phyloP scores from a whole-genome alignment of 2,888 invertebrate genomes.

The Temnothorax rugatulus region DNA sequence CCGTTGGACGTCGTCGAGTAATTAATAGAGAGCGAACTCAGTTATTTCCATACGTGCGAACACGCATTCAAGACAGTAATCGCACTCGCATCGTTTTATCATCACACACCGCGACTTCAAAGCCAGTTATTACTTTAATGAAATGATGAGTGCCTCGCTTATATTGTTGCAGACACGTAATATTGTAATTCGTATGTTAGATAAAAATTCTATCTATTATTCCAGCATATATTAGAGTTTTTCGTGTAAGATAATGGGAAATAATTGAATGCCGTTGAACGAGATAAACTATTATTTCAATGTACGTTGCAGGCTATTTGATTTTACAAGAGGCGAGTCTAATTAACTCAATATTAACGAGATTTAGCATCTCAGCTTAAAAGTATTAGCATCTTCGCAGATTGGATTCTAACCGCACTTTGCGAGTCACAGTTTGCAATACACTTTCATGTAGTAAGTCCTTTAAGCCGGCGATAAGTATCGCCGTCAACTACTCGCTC shows the following conservation, averaged over 20 bases:
- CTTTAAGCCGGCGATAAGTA: slow-evolving; percentile 39
- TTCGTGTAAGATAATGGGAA: not conserved
- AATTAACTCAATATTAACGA: not conserved
- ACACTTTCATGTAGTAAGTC: slow-evolving; percentile 14
- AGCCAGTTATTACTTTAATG: not conserved
- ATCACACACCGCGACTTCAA: slow-evolving; percentile 8
- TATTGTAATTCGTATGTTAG: not conserved
- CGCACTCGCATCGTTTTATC: slow-evolving; percentile 18
- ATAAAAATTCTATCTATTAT: not conserved
- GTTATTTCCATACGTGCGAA: slow-evolving; percentile 39
- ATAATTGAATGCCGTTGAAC: not conserved
- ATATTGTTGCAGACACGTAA: not conserved
- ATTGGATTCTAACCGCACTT: slow-evolving; percentile 30
- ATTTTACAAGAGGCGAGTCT: not conserved
- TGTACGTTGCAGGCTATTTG: not conserved
- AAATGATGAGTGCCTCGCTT: slow-evolving; percentile 7
- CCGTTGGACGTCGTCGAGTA: not conserved
- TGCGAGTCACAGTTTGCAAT: slow-evolving; percentile 16
- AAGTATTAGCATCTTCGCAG: slow-evolving; percentile 23
- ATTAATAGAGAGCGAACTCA: slow-evolving; percentile 47
- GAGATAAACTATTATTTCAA: not conserved
- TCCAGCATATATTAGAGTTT: not conserved
- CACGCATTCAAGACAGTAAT: slow-evolving; percentile 32
- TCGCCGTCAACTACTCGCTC: slow-evolving; percentile 40
- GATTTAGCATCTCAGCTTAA: not conserved